phyloP scores from a whole-genome alignment of 2,797 vertebrate species.

The Pantherophis alleghaniensis region DNA sequence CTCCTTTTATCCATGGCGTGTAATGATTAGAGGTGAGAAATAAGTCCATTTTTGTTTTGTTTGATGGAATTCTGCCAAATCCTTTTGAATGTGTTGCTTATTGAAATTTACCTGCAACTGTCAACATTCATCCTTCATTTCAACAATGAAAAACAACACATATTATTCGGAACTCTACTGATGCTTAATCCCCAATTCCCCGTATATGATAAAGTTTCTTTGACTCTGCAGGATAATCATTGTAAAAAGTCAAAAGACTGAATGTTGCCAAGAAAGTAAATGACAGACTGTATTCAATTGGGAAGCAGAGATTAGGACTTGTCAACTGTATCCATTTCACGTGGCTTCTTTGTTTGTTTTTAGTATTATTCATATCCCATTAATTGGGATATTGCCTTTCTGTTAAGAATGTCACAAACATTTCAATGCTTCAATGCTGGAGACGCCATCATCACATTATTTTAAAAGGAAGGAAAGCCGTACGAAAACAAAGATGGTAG shows the following conservation, averaged over 20 bases:
- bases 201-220: not conserved
- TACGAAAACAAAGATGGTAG: not conserved
- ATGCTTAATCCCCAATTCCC: not conserved
- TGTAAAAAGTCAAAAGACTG: not conserved
- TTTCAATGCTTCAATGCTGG: not conserved
- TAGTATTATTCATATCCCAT: not conserved
- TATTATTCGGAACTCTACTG: not conserved
- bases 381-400: not conserved
- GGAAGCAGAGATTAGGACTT: not conserved
- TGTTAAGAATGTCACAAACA: not conserved
- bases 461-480: not conserved
- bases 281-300: not conserved
- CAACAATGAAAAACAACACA: not conserved
- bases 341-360: not conserved
- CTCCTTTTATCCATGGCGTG: not conserved
- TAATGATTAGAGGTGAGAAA: not conserved
- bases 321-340: not conserved
- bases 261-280: not conserved
- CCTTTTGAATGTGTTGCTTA: constrained; percentile 23
- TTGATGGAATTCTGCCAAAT: constrained; percentile 47
- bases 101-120: not conserved
- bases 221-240: not conserved
- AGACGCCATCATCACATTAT: not conserved
- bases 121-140: not conserved
- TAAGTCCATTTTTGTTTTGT: constrained; percentile 32